Evolutionary conservation across 2,113 vertebrate species (phyloP).

Genomic region (Phycodurus eques): DNA sequence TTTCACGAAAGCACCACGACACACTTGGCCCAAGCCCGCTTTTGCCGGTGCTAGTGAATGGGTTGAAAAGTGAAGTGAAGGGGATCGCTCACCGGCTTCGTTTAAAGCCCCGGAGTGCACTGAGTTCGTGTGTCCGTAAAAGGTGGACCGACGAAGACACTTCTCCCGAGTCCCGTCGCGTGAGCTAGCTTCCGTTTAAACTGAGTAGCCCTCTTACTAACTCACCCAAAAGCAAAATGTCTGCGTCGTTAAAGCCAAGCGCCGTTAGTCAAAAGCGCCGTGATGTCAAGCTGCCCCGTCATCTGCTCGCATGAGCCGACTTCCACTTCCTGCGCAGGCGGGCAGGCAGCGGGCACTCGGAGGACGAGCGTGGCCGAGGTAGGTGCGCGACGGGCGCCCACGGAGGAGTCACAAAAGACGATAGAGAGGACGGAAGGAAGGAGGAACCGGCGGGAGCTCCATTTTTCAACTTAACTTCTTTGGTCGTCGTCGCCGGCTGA

Average conservation of each 20-base stretch:
- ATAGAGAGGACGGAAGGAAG: slow-evolving; percentile 59
- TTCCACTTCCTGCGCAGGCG: slow-evolving; percentile 76
- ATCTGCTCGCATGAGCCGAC: slow-evolving; percentile 69
- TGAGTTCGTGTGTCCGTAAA: slow-evolving; percentile 62
- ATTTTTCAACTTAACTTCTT: slow-evolving; percentile 66
- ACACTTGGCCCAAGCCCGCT: background rate
- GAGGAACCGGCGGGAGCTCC: slow-evolving; percentile 42
- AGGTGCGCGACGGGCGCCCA: slow-evolving; percentile 53
- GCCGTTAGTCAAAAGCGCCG: slow-evolving; percentile 55
- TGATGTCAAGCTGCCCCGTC: slow-evolving; percentile 74
- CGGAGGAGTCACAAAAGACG: slow-evolving; percentile 44
- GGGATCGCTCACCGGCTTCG: slow-evolving; percentile 31
- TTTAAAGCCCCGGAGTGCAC: slow-evolving; percentile 62
- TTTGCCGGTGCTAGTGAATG: background rate
- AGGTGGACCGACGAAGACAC: slow-evolving; percentile 48
- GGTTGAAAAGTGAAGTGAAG: background rate
- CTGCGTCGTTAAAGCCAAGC: slow-evolving; percentile 77
- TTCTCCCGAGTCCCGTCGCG: slow-evolving; percentile 7
- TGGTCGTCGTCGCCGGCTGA: slow-evolving; percentile 50
- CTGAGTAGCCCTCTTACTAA: slow-evolving; percentile 20
- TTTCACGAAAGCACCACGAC: slow-evolving; percentile 3
- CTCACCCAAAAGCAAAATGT: slow-evolving; percentile 37
- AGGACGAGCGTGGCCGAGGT: slow-evolving; percentile 50
- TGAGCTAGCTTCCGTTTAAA: slow-evolving; percentile 18
- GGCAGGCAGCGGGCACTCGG: slow-evolving; percentile 60